Evolutionary conservation across 2,113 vertebrate species (phyloP), one percentile per base, ranked within the genome.

Genomic region (Panurus biarmicus): DNA sequence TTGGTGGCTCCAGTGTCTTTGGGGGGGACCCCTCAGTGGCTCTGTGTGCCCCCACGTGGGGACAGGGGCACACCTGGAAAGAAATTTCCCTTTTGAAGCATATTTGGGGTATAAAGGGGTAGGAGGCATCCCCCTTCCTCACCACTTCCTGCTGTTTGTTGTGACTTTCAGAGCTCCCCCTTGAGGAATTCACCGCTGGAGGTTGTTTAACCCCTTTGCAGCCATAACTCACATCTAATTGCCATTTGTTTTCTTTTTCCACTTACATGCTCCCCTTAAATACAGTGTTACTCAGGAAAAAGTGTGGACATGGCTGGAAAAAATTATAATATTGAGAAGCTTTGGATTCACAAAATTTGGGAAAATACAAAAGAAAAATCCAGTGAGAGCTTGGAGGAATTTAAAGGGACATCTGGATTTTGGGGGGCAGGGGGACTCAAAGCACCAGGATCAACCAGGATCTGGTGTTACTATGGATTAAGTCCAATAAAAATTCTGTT

Each of bases 231-330:
- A 2, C 36, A 4, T 21, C 31, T 69, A 53, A 23, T 40, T 96
- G 77, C 95, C 9, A 89, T 95, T 97, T 96, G n/a, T 97, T 75
- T 97, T 96, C 92, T 96, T 98, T 97, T 97, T 97, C 95, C 95
- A 97, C 96, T 98, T 97, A 96, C 93, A 96, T 17, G 42, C 16
- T 97, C 93, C 97, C 87, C 96, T 97, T 96, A 97, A 98, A 98
- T 96, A 96, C 95, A 88, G 94, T 80, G 50, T 97, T 89, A 90
- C 97, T 97, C 92, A 85, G 86, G 94, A 19, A 95, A 87, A 96
- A 94, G 96, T 95, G 91, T 79, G 42, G 92, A 95, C 96, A 93
- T 85, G 73, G 92, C 14, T 2, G 42, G 21, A 24, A 38, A 80
- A 45, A 19, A 35, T 5, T 38, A 8, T 23, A 75, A 60, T 33